A percentile compares a stretch with the other conserved stretches of the same genome.
Evolutionary conservation across 2,797 vertebrate species (phyloP).

Genomic region (Rhynchonycteris naso): DNA sequence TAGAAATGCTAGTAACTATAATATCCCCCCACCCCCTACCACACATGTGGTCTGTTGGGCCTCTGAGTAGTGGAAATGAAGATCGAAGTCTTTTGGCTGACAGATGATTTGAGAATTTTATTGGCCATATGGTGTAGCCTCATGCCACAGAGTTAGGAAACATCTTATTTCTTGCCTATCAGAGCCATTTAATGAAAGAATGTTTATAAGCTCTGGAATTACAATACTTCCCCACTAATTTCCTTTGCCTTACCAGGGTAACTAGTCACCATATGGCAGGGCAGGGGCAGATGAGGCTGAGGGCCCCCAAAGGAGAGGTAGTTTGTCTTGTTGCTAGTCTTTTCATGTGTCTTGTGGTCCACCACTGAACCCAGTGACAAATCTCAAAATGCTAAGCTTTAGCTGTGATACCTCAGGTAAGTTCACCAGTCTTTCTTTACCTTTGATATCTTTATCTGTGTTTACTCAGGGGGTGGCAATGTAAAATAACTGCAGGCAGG

Average conservation of each 20-base stretch:
- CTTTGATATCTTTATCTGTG: not conserved
- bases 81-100: slow-evolving; percentile 15
- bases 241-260: not conserved
- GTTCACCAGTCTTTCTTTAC: not conserved
- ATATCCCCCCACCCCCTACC: not conserved
- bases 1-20: not conserved
- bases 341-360: not conserved
- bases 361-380: not conserved
- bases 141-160: not conserved
- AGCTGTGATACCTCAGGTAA: not conserved
- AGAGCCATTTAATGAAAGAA: not conserved
- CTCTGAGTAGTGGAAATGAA: not conserved
- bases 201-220: not conserved
- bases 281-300: not conserved
- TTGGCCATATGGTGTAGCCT: not conserved
- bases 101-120: slow-evolving; percentile 10
- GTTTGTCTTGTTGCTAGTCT: not conserved
- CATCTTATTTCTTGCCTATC: slow-evolving; percentile 12
- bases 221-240: not conserved
- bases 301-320: accelerated
- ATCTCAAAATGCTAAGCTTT: not conserved
- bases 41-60: not conserved
- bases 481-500: not conserved
- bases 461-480: not conserved
- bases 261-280: not conserved